phyloP scores from a whole-genome alignment of 2,888 invertebrate genomes.

The Chesias legatella region DNA sequence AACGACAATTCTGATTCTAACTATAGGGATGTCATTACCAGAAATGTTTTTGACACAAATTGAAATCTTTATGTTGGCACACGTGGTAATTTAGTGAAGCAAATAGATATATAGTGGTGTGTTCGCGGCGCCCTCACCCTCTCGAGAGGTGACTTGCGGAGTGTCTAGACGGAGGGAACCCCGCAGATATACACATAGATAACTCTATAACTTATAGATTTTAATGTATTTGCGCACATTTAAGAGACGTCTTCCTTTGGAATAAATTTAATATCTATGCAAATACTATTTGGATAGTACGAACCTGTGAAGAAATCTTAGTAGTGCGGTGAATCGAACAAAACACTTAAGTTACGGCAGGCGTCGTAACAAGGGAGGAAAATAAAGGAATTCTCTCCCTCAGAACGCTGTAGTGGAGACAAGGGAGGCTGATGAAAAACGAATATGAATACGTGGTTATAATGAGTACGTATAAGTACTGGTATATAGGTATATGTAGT shows the following conservation, averaged over 20 bases:
- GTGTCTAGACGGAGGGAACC: slow-evolving; percentile 77
- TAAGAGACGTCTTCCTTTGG: slow-evolving; percentile 16
- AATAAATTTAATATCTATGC: slow-evolving; percentile 13
- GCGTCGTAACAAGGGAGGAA: slow-evolving; percentile 32
- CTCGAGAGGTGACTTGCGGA: slow-evolving; percentile 64
- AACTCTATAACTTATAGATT: slow-evolving; percentile 41
- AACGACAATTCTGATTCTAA: no score
- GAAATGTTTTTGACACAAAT: slow-evolving; percentile 25
- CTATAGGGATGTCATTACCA: slow-evolving; percentile 1
- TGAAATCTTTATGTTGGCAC: slow-evolving; percentile 53
- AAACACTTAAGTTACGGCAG: slow-evolving; percentile 23
- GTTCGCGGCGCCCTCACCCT: slow-evolving; percentile 71
- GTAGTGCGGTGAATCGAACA: slow-evolving; percentile 19
- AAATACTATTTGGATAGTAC: slow-evolving; percentile 1
- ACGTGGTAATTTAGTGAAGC: slow-evolving; percentile 67
- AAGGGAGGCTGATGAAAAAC: slow-evolving; percentile 46
- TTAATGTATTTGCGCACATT: slow-evolving; percentile 37
- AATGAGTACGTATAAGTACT: slow-evolving; percentile 30
- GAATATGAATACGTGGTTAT: slow-evolving; percentile 34
- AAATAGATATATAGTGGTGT: slow-evolving; percentile 73
- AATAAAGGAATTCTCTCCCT: slow-evolving; percentile 38
- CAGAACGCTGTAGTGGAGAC: slow-evolving; percentile 32
- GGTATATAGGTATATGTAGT: slow-evolving; percentile 17
- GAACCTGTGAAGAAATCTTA: slow-evolving; percentile 5
- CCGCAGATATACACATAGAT: slow-evolving; percentile 45